Base-by-base conservation (phyloP, 2,113 vertebrate genomes). In the Ophthalmolycus amberensis region DNA sequence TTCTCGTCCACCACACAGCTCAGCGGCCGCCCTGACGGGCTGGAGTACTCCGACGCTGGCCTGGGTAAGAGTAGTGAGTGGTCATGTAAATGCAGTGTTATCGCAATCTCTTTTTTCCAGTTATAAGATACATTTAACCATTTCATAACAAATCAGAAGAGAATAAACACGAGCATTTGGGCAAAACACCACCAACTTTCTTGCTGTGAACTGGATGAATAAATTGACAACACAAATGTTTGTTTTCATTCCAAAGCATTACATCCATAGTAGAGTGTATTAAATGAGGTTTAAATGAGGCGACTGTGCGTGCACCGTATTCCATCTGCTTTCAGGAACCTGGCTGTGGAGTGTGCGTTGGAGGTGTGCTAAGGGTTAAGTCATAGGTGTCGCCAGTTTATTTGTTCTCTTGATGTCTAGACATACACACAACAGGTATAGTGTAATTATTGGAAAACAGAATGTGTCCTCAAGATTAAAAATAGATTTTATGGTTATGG, bases 1-100 rank as follows among this genome's bases (percentile, higher is more conserved):
- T 98, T 98, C 93, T 99, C 98, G 5, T 99, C 97, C 90, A 97
- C 98, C 54, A 99, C 95, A 32, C 98, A 99, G 95, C 97, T 99
- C 84, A 97, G 95, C 0, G 98, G 97, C 75, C 98, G 94, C 54
- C 97, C 97, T 1, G 97, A 94, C 38, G 93, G 98, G 91, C 97
- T 98, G 72, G 97, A 98, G 93, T 98, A 99, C 90, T 99, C 98
- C 0, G 97, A 98, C 0, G 98, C 98, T 1, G 98, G 98, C 89
- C 98, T 99, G 86, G n/a, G 22, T 56, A 20, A 62, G 11, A 74
- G 20, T 0, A 54, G 12, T 77, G 9, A 50, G 34, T 15, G 64
- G 58, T 78, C 6, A 54, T 65, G 71, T 65, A 3, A 25, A 16
- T 29, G 40, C 7, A 16, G 5, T 69, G 14, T 27, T 12, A 65